phyloP scores from a whole-genome alignment of 2,797 vertebrate genomes.

The Notamacropus eugenii region DNA sequence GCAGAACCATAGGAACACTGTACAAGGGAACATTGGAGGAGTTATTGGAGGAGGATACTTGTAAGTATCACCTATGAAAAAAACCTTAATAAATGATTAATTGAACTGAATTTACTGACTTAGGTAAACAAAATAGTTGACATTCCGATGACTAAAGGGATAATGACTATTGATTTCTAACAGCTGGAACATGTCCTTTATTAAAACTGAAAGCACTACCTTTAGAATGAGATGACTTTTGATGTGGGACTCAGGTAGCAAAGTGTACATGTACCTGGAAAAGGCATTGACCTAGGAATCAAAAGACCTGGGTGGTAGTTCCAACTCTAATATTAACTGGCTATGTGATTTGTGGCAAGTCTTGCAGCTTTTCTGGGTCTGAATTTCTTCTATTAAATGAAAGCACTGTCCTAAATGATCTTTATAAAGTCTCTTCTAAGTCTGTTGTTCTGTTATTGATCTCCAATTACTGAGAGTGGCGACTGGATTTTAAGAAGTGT shows the following conservation, averaged over 20 bases:
- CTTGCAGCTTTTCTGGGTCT: background rate
- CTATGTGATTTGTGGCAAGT: background rate
- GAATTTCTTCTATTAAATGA: slow-evolving; percentile 10
- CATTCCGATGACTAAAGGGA: background rate
- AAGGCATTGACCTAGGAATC: background rate
- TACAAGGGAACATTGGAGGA: background rate
- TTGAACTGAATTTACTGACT: background rate
- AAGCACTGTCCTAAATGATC: background rate
- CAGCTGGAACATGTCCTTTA: background rate
- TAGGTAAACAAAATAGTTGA: background rate
- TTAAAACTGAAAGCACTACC: background rate
- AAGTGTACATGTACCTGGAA: background rate
- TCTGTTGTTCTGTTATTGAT: slow-evolving; percentile 1
- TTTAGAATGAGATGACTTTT: background rate
- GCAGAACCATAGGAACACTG: background rate
- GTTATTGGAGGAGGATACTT: background rate
- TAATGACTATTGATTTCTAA: background rate
- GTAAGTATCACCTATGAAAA: background rate
- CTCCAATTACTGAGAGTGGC: background rate
- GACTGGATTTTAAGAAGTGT: slow-evolving; percentile 20
- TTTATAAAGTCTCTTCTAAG: background rate
- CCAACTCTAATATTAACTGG: background rate
- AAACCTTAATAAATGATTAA: background rate
- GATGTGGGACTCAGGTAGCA: background rate
- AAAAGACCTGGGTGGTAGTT: background rate